Conservation (phyloP, 2,888 invertebrate genomes). For the Trisateles emortualis region DNA sequence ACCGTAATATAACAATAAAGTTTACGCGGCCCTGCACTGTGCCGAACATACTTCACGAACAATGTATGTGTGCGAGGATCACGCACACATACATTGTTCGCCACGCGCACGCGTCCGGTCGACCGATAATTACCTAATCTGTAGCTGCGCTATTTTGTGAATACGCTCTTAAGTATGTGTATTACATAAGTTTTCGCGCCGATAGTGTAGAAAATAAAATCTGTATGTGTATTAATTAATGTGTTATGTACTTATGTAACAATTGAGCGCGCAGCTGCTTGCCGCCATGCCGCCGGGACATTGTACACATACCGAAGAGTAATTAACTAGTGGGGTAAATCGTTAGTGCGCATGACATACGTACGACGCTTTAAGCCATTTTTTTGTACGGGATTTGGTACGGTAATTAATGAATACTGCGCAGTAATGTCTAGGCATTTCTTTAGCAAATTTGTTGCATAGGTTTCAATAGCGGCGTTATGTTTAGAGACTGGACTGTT, state of each 20-base stretch:
- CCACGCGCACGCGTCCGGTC: no score
- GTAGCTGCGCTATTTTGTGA: no score
- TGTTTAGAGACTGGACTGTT: no score
- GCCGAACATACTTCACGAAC: no score
- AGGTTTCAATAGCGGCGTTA: neutral
- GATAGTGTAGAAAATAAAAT: slow-evolving; percentile 18
- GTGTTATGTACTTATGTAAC: slow-evolving; percentile 22
- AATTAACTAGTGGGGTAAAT: slow-evolving; percentile 30
- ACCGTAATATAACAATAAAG: no score
- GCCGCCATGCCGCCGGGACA: slow-evolving; percentile 14
- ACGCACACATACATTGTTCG: no score
- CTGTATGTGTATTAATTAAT: slow-evolving; percentile 12
- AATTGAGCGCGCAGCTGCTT: slow-evolving; percentile 31
- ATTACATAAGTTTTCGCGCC: neutral
- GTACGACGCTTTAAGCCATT: neutral
- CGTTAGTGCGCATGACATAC: slow-evolving; percentile 3
- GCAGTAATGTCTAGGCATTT: neutral
- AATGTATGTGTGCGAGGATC: no score
- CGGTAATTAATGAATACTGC: neutral
- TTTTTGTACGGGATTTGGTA: neutral
- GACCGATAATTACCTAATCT: no score
- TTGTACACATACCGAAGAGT: slow-evolving; percentile 26
- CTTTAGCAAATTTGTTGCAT: neutral
- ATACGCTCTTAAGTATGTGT: neutral
- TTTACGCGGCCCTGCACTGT: no score